Conservation (phyloP, 2,797 vertebrate species). For the Accipiter badius region DNA sequence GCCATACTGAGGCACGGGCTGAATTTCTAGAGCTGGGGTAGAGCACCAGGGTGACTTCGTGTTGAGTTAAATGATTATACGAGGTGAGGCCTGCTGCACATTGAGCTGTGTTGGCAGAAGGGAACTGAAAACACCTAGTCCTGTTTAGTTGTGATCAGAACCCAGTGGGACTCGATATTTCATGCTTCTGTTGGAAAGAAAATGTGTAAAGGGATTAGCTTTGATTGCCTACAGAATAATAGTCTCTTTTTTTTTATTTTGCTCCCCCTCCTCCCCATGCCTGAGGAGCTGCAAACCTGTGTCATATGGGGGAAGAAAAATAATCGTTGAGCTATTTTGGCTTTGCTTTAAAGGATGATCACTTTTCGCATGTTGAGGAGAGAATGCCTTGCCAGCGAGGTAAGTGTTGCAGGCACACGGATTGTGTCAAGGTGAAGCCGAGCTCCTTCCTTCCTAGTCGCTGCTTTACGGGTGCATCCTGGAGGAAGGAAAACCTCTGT, state of each 20-base stretch:
- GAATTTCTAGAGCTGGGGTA: slow-evolving; percentile 16
- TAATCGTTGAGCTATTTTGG: slow-evolving; percentile 6
- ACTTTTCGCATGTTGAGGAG: neutral
- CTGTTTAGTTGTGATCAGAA: neutral
- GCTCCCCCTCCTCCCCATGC: slow-evolving; percentile 4
- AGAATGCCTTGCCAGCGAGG: neutral
- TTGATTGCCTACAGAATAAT: neutral
- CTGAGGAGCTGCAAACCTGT: slow-evolving; percentile 25
- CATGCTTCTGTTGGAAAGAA: slow-evolving; percentile 1
- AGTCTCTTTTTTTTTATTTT: neutral
- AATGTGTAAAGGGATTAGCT: neutral
- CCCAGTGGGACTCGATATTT: neutral
- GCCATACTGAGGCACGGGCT: neutral
- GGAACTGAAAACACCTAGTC: neutral
- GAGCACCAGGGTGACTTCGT: neutral
- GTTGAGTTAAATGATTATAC: neutral
- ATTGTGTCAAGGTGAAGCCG: neutral
- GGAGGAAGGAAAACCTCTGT: neutral
- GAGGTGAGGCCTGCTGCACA: neutral
- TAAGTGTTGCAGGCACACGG: slow-evolving; percentile 26
- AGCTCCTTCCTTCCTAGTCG: neutral
- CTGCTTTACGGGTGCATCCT: neutral
- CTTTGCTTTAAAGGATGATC: slow-evolving; percentile 3
- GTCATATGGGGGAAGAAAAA: slow-evolving; percentile 27
- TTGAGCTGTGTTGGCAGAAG: slow-evolving; percentile 34